Percentiles rank a stretch among this genome's conserved stretches.
Evolutionary conservation across 2,797 vertebrate genomes (phyloP).

Genomic region (Pyrocephalus nanus): DNA sequence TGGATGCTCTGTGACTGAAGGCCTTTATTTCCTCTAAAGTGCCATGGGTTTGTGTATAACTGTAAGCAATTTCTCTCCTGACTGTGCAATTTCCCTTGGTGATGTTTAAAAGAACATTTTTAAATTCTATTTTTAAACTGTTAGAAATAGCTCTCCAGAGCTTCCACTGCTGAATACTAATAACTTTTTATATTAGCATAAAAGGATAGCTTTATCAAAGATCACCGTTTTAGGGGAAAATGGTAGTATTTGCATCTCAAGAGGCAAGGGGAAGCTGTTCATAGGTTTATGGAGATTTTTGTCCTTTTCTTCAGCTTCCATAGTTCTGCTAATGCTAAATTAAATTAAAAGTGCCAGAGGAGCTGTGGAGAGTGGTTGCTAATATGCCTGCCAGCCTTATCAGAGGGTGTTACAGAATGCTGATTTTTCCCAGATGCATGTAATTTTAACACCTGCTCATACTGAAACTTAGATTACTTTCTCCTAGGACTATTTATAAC

Average conservation of each 20-base stretch:
- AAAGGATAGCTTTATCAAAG: conserved; percentile 55
- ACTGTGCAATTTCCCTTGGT: conserved; percentile 56
- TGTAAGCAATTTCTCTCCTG: conserved; percentile 56
- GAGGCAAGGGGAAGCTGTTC: not conserved
- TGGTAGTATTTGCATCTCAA: conserved; percentile 22
- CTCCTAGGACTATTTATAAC: conserved; percentile 47
- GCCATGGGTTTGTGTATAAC: not conserved
- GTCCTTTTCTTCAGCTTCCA: not conserved
- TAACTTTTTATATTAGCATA: conserved; percentile 42
- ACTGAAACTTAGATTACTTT: conserved; percentile 55
- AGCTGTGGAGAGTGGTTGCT: not conserved
- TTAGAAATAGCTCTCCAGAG: conserved; percentile 51
- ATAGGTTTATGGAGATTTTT: not conserved
- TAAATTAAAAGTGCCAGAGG: conserved; percentile 44
- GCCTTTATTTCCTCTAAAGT: conserved; percentile 17
- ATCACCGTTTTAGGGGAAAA: conserved; percentile 5
- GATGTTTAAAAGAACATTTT: conserved; percentile 42
- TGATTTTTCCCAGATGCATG: conserved; percentile 28
- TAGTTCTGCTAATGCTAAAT: conserved; percentile 40
- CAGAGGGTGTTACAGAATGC: conserved; percentile 5
- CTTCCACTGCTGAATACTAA: conserved; percentile 48
- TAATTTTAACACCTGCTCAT: conserved; percentile 59
- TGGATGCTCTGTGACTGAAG: not conserved
- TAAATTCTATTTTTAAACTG: conserved; percentile 50
- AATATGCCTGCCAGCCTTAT: conserved; percentile 17